These are phyloP conservation scores for Cryptocephalus moraei DNA, from an alignment of 2,888 invertebrate genomes.

Conservation along the genomic window DNA sequence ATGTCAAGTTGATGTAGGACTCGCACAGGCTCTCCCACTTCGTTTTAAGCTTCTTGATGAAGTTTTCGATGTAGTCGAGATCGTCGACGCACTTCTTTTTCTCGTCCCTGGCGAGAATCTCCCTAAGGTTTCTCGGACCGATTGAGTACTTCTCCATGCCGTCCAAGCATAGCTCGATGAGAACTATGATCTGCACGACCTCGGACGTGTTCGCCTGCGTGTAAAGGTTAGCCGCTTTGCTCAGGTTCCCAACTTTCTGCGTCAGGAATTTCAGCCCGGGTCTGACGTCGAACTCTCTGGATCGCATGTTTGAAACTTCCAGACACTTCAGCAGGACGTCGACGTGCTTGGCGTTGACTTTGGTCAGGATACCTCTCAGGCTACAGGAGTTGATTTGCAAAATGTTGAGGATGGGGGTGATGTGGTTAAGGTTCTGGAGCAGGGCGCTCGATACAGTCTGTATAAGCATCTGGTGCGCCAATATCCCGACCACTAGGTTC, in stretches of 20 bases:
- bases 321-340: constrained; percentile 68
- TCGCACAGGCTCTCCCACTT: constrained; percentile 38
- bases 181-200: constrained; percentile 77
- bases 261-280: constrained; percentile 90
- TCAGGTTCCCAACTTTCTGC: constrained; percentile 83
- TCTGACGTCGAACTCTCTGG: constrained; percentile 78
- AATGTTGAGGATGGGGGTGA: constrained; percentile 37
- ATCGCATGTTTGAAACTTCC: constrained; percentile 70
- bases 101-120: constrained; percentile 43
- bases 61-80: constrained; percentile 34
- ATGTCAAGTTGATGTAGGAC: constrained; percentile 33
- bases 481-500: constrained; percentile 75
- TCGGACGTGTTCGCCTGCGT: constrained; percentile 88
- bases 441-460: constrained; percentile 84
- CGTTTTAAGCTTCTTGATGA: constrained; percentile 31
- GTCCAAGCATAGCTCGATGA: constrained; percentile 75
- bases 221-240: constrained; percentile 81
- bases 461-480: constrained; percentile 86
- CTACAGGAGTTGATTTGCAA: constrained; percentile 36
- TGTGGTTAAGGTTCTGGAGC: constrained; percentile 49
- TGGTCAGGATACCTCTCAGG: constrained; percentile 32
- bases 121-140: constrained; percentile 50
- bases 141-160: constrained; percentile 56
- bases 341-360: constrained; percentile 50
- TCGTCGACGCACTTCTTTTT: constrained; percentile 27